Conservation (phyloP, 2,113 vertebrate genomes). For the Dasyurus viverrinus region DNA sequence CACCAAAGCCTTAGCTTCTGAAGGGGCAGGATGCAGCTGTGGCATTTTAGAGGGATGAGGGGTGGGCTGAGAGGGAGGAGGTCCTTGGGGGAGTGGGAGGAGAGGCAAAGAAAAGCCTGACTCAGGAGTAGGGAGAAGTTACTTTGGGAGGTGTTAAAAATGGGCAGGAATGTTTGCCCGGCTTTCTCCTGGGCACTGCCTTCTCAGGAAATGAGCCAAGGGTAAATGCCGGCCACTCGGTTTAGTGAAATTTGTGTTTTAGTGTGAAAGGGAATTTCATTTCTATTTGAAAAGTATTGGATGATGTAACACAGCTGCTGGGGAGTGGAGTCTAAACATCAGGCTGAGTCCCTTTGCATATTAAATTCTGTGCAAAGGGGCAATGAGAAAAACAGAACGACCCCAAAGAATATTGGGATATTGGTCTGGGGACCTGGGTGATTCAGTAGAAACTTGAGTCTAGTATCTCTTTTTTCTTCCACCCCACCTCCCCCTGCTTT, state of each 20-base stretch:
- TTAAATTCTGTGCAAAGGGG: not conserved
- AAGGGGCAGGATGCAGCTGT: constrained; percentile 52
- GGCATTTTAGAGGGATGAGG: not conserved
- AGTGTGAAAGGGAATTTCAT: constrained; percentile 40
- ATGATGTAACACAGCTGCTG: constrained; percentile 1
- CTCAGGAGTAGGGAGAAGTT: constrained; percentile 1
- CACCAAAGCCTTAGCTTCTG: constrained; percentile 50
- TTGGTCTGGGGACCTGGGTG: not conserved
- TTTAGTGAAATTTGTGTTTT: constrained; percentile 31
- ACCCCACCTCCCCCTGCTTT: not conserved
- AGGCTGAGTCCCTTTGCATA: not conserved
- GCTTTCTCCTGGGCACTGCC: constrained; percentile 31
- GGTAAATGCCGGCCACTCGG: not conserved
- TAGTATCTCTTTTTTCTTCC: not conserved
- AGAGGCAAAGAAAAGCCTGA: constrained; percentile 15
- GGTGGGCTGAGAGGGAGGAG: not conserved
- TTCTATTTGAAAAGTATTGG: constrained; percentile 51
- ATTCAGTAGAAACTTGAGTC: not conserved
- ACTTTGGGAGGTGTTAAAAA: constrained; percentile 71
- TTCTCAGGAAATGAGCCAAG: constrained; percentile 64
- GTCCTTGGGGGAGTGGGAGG: not conserved
- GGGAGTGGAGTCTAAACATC: not conserved
- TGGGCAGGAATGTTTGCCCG: constrained; percentile 58
- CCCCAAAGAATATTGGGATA: not conserved
- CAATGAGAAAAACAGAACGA: not conserved